Percentiles rank a stretch among this genome's conserved stretches.
phyloP scores from a whole-genome alignment of 2,888 invertebrate species.

The Aspidapion aeneum region DNA sequence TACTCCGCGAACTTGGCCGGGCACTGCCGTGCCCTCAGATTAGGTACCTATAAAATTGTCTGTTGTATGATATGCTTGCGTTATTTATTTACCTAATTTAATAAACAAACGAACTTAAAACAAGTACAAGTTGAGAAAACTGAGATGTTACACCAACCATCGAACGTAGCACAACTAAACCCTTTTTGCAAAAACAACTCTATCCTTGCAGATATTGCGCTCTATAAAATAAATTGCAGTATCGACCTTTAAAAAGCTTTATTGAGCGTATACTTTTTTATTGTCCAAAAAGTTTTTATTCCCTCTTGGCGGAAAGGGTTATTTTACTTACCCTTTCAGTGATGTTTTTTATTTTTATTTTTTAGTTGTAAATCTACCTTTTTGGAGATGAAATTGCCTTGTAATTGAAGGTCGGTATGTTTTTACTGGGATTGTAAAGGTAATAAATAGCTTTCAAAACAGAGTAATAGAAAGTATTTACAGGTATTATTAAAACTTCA shows the following conservation, averaged over 20 bases:
- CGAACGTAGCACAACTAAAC: too few species aligned
- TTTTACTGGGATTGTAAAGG: not conserved
- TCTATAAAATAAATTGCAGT: constrained; percentile 33
- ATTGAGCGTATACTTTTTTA: constrained; percentile 28
- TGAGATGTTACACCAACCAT: too few species aligned
- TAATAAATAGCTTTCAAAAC: not conserved
- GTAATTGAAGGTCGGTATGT: not conserved
- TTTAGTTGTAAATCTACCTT: constrained; percentile 35
- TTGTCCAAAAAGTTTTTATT: constrained; percentile 35
- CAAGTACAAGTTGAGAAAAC: too few species aligned
- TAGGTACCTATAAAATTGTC: too few species aligned
- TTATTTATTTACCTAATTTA: too few species aligned
- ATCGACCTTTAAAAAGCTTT: constrained; percentile 36
- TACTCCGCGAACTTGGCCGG: too few species aligned
- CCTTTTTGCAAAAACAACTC: not conserved
- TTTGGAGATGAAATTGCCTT: constrained; percentile 33
- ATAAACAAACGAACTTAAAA: too few species aligned
- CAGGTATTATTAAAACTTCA: too few species aligned
- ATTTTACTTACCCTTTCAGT: constrained; percentile 30
- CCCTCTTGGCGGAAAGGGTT: constrained; percentile 36
- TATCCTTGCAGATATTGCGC: not conserved
- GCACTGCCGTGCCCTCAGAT: too few species aligned
- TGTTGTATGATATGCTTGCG: too few species aligned
- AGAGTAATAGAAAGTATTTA: not conserved
- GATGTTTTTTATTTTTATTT: constrained; percentile 27